These are phyloP conservation scores for Drosophila neonasuta DNA, from an alignment of 2,888 invertebrate species.

Conservation along the genomic window DNA sequence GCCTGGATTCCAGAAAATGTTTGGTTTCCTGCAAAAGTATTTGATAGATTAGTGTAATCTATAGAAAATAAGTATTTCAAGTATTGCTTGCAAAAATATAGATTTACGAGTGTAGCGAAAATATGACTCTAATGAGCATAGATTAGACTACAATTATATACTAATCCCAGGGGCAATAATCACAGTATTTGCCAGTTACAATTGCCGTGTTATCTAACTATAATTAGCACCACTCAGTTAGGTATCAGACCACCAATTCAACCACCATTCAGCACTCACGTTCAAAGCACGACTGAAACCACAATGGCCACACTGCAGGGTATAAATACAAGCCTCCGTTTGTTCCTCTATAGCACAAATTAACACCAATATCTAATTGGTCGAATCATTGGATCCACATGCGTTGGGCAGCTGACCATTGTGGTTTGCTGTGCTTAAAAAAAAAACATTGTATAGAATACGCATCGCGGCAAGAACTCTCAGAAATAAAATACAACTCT, in stretches of 20 bases:
- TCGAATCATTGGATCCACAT: slow-evolving; percentile 49
- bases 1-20: slow-evolving; percentile 62
- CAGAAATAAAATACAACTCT: slow-evolving; percentile 1
- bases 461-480: not conserved
- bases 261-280: not conserved
- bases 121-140: not conserved
- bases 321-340: slow-evolving; percentile 42
- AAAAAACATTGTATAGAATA: not conserved
- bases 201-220: slow-evolving; percentile 2
- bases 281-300: slow-evolving; percentile 34
- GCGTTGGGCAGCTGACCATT: slow-evolving; percentile 26
- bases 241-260: not conserved
- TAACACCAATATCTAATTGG: slow-evolving; percentile 54
- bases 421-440: not conserved
- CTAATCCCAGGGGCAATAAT: not conserved
- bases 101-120: not conserved
- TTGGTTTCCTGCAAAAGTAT: slow-evolving; percentile 60
- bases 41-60: slow-evolving; percentile 11
- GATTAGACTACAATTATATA: slow-evolving; percentile 9
- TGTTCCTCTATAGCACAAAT: slow-evolving; percentile 37
- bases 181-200: slow-evolving; percentile 14
- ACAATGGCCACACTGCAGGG: slow-evolving; percentile 13
- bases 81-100: slow-evolving; percentile 2
- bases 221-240: slow-evolving; percentile 6
- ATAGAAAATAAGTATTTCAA: not conserved